Evolutionary conservation across 2,797 vertebrate species (phyloP).

Genomic region (Enteromius viviparus): DNA sequence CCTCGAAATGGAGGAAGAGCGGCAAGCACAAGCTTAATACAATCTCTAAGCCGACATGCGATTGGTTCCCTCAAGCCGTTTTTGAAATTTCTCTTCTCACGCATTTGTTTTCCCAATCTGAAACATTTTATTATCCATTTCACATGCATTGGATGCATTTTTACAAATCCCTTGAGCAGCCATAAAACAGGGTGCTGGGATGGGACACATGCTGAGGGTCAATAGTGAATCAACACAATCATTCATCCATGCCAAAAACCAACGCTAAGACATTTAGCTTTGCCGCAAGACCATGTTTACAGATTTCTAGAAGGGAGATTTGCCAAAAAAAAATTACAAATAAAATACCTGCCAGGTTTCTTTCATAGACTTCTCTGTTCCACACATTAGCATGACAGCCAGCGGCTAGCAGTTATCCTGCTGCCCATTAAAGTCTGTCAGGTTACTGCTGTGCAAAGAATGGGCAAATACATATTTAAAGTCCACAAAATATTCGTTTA

Average conservation of each 20-base stretch:
- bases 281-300: conserved; percentile 14
- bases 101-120: conserved; percentile 23
- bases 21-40: conserved; percentile 56
- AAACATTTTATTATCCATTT: conserved; percentile 19
- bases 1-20: conserved; percentile 27
- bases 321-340: not conserved
- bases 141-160: not conserved
- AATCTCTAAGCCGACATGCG: conserved; percentile 33
- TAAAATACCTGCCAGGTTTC: not conserved
- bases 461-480: not conserved
- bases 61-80: conserved; percentile 26
- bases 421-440: not conserved
- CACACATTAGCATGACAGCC: not conserved
- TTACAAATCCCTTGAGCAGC: not conserved
- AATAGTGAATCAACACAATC: not conserved
- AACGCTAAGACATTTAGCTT: conserved; percentile 1
- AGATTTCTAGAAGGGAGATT: conserved; percentile 2
- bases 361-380: not conserved
- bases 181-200: not conserved
- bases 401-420: not conserved
- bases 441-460: not conserved
- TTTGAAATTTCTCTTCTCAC: conserved; percentile 1
- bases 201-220: not conserved
- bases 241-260: conserved; percentile 5
- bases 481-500: not conserved